Conservation (phyloP, 2,888 invertebrate species). For the Bembecia ichneumoniformis region DNA sequence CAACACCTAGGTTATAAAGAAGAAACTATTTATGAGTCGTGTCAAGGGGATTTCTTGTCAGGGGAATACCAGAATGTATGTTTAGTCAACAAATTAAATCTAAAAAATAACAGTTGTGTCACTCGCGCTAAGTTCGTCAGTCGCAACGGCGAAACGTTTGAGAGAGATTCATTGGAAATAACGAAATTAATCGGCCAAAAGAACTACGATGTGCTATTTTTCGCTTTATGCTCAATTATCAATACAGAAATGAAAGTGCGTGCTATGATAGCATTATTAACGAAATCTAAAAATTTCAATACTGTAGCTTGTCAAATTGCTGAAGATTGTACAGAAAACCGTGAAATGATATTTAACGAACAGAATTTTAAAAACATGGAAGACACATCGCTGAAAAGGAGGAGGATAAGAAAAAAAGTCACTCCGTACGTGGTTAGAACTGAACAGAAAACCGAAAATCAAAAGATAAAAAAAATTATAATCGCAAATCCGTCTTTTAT, state of each 20-base stretch:
- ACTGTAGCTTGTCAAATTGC: slow-evolving; percentile 6
- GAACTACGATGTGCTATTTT: slow-evolving; percentile 41
- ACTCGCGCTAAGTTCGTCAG: slow-evolving; percentile 33
- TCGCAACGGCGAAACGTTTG: slow-evolving; percentile 11
- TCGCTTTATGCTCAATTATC: slow-evolving; percentile 41
- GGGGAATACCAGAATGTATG: slow-evolving; percentile 30
- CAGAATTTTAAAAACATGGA: neutral
- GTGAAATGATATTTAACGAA: too few species aligned
- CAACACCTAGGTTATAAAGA: slow-evolving; percentile 19
- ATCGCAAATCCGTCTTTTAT: slow-evolving; percentile 23
- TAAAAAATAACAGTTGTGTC: slow-evolving; percentile 23
- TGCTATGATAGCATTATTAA: slow-evolving; percentile 39
- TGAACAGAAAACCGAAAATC: slow-evolving; percentile 12
- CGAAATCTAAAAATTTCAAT: slow-evolving; percentile 11
- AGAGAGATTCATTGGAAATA: slow-evolving; percentile 39
- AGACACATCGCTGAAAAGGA: slow-evolving; percentile 13
- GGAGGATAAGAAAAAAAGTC: slow-evolving; percentile 16
- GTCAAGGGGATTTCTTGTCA: slow-evolving; percentile 29
- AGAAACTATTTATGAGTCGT: slow-evolving; percentile 31
- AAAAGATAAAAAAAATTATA: slow-evolving; percentile 18
- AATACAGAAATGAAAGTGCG: slow-evolving; percentile 40
- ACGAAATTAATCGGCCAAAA: slow-evolving; percentile 43
- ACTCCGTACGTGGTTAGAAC: slow-evolving; percentile 34
- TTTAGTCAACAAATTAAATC: slow-evolving; percentile 28
- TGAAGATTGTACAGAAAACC: neutral